phyloP scores from a whole-genome alignment of 2,888 invertebrate genomes.

The Aplocera efformata region DNA sequence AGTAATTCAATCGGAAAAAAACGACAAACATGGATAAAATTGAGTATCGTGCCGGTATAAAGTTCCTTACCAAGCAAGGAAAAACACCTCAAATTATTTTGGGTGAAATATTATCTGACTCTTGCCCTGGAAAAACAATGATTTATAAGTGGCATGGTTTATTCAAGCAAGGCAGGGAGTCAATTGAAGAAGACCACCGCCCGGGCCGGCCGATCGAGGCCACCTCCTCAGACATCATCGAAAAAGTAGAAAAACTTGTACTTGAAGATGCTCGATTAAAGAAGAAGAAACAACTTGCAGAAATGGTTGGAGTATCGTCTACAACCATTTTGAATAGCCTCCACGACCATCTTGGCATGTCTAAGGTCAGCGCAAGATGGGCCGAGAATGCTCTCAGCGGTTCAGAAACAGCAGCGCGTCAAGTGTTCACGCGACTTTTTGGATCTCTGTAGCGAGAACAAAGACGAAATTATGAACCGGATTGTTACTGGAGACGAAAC shows the following conservation, averaged over 20 bases:
- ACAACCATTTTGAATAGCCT: constrained; percentile 17
- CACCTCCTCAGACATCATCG: not conserved
- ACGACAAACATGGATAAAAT: no score
- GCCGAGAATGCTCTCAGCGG: constrained; percentile 33
- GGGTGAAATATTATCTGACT: no score
- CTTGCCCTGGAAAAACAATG: no score
- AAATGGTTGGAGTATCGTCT: constrained; percentile 21
- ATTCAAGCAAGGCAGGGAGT: constrained; percentile 31
- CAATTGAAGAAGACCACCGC: constrained; percentile 29
- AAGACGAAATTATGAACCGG: constrained; percentile 9
- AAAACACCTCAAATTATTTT: no score
- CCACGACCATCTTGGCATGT: constrained; percentile 28
- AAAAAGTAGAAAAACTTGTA: constrained; percentile 15
- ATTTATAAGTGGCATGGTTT: constrained; percentile 29
- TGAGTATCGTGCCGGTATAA: no score
- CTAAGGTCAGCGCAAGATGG: constrained; percentile 19
- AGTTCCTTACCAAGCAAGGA: no score
- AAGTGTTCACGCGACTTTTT: constrained; percentile 17
- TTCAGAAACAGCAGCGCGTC: constrained; percentile 28
- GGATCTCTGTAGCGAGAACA: constrained; percentile 13
- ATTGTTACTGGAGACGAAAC: constrained; percentile 28
- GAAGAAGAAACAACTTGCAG: constrained; percentile 5
- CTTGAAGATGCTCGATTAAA: not conserved
- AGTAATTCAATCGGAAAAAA: no score
- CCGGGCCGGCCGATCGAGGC: constrained; percentile 10